Evolutionary conservation across 2,113 vertebrate genomes (phyloP).

Genomic region (Pomatostomus ruficeps): DNA sequence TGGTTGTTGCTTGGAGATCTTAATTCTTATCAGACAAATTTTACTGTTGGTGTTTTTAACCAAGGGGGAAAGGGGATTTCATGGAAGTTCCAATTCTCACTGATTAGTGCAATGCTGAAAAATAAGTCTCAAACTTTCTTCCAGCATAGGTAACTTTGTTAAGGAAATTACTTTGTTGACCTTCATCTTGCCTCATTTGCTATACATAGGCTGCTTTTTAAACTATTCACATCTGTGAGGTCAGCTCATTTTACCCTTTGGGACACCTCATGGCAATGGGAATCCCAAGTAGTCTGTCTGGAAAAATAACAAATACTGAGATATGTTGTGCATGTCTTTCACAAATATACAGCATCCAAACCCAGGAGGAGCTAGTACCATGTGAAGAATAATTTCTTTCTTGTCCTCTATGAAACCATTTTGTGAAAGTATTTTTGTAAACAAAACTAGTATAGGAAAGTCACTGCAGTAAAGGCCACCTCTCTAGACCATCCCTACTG

Average conservation of each 20-base stretch:
- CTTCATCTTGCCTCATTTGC: background rate
- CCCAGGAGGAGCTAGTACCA: background rate
- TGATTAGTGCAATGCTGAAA: background rate
- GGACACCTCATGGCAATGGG: background rate
- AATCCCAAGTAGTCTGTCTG: background rate
- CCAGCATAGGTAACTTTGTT: background rate
- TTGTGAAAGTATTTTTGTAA: background rate
- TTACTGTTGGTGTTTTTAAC: background rate
- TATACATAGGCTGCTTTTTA: background rate
- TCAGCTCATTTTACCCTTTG: background rate
- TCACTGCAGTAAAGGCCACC: background rate
- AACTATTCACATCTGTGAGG: background rate
- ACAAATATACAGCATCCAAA: background rate
- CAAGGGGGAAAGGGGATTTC: background rate
- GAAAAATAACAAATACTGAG: background rate
- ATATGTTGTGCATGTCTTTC: background rate
- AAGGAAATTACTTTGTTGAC: background rate
- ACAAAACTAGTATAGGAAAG: background rate
- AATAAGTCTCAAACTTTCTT: background rate
- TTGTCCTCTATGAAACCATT: background rate
- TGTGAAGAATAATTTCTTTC: background rate
- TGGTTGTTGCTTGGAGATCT: background rate
- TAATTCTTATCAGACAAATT: background rate
- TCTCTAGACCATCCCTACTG: background rate
- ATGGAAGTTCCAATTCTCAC: background rate